These are phyloP conservation scores for Exocentrus adspersus DNA, from an alignment of 2,888 invertebrate genomes.

Conservation along the genomic window DNA sequence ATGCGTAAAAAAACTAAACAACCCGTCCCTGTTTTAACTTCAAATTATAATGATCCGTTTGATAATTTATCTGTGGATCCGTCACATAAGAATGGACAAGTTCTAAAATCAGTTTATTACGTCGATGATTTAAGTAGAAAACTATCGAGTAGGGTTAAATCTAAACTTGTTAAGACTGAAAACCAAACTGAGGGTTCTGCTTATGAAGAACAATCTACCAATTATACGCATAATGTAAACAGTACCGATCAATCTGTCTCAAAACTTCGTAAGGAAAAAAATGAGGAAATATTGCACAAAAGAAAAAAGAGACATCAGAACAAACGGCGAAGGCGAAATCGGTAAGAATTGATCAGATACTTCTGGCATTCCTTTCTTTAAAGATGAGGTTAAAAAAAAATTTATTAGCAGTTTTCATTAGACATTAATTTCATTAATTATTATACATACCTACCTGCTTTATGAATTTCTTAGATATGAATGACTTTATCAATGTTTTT, in stretches of 20 bases:
- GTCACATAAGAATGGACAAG: slow-evolving; percentile 48
- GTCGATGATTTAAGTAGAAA: slow-evolving; percentile 1
- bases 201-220: slow-evolving; percentile 7
- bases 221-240: slow-evolving; percentile 12
- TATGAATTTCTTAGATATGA: too few relatives aligned
- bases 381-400: too few relatives aligned
- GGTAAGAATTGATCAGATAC: slow-evolving; percentile 20
- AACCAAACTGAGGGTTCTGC: slow-evolving; percentile 17
- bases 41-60: slow-evolving; percentile 58
- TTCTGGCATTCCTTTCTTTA: too few relatives aligned
- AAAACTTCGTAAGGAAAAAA: slow-evolving; percentile 5
- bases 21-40: slow-evolving; percentile 56
- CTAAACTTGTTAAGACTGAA: slow-evolving; percentile 15
- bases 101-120: slow-evolving; percentile 37
- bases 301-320: slow-evolving; percentile 42
- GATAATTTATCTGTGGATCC: slow-evolving; percentile 43
- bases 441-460: too few relatives aligned
- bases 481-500: too few relatives aligned
- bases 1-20: slow-evolving; percentile 77
- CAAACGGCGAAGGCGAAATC: slow-evolving; percentile 23
- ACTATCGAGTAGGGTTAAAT: background rate
- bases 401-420: too few relatives aligned
- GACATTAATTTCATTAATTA: too few relatives aligned
- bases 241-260: background rate
- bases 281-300: slow-evolving; percentile 23